These are phyloP conservation scores for Megatriorchis doriae DNA, from an alignment of 2,113 vertebrate genomes.

Conservation along the genomic window DNA sequence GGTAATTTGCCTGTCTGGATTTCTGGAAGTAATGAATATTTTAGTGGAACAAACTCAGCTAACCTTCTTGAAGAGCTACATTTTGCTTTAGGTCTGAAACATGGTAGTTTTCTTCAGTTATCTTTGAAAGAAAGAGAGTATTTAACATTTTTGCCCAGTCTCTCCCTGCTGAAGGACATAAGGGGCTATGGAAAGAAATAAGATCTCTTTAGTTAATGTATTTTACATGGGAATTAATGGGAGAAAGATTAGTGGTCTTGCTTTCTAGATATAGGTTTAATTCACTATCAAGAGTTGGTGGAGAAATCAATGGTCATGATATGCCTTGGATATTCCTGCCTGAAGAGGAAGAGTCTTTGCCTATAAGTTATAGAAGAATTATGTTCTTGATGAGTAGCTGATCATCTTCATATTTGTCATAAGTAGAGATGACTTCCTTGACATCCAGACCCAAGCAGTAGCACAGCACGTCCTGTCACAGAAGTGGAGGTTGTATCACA, in stretches of 20 bases:
- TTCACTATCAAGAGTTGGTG: background rate
- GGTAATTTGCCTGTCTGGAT: conserved; percentile 12
- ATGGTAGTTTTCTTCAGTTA: background rate
- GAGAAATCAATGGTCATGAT: background rate
- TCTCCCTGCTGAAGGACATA: background rate
- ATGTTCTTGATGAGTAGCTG: background rate
- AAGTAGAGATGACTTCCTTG: background rate
- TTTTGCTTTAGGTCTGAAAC: background rate
- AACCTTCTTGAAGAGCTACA: background rate
- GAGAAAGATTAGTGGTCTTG: background rate
- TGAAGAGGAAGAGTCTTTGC: background rate
- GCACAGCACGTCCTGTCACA: background rate
- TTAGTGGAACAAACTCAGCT: background rate
- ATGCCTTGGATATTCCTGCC: background rate
- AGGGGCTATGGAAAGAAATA: background rate
- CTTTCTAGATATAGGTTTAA: background rate
- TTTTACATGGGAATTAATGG: background rate
- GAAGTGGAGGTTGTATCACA: background rate
- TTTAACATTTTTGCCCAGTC: background rate
- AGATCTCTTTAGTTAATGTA: background rate
- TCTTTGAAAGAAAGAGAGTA: background rate
- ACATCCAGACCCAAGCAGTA: background rate
- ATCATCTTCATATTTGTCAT: background rate
- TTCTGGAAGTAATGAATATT: background rate
- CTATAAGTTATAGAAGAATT: background rate